These are phyloP conservation scores for Meandrusa payeni DNA, from an alignment of 2,888 invertebrate species.

Conservation along the genomic window DNA sequence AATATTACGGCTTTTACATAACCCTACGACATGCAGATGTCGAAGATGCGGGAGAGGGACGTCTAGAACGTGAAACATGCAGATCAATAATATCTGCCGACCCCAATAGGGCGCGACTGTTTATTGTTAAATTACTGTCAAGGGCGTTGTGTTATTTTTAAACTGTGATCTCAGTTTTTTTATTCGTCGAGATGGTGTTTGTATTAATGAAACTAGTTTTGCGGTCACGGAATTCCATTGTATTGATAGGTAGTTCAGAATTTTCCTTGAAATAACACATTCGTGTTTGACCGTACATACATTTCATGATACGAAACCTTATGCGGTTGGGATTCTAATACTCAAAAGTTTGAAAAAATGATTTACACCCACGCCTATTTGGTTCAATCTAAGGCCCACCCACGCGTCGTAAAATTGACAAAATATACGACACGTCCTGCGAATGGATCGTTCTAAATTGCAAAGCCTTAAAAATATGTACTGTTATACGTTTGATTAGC, in stretches of 20 bases:
- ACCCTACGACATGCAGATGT: no score
- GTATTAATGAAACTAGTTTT: constrained; percentile 32
- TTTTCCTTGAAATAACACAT: constrained; percentile 32
- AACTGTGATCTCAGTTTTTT: constrained; percentile 33
- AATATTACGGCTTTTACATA: no score
- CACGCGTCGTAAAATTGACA: constrained; percentile 36
- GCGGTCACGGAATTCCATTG: constrained; percentile 33
- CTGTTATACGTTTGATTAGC: constrained; percentile 45
- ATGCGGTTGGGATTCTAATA: no score
- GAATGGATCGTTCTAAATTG: constrained; percentile 38
- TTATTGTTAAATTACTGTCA: no score
- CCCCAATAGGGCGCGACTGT: no score
- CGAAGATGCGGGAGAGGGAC: no score
- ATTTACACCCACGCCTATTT: constrained; percentile 5
- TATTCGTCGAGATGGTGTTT: constrained; percentile 26
- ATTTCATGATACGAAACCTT: no score
- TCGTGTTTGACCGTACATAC: not conserved
- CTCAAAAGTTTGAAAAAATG: constrained; percentile 7
- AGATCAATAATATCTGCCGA: no score
- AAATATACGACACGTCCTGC: constrained; percentile 44
- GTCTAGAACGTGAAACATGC: no score
- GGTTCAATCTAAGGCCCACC: constrained; percentile 5
- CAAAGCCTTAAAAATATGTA: constrained; percentile 41
- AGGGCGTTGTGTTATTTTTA: constrained; percentile 23
- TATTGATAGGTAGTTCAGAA: constrained; percentile 26